Evolutionary conservation across 2,113 vertebrate genomes (phyloP), one percentile per base, ranked within the genome.

Genomic region (Vimba vimba): DNA sequence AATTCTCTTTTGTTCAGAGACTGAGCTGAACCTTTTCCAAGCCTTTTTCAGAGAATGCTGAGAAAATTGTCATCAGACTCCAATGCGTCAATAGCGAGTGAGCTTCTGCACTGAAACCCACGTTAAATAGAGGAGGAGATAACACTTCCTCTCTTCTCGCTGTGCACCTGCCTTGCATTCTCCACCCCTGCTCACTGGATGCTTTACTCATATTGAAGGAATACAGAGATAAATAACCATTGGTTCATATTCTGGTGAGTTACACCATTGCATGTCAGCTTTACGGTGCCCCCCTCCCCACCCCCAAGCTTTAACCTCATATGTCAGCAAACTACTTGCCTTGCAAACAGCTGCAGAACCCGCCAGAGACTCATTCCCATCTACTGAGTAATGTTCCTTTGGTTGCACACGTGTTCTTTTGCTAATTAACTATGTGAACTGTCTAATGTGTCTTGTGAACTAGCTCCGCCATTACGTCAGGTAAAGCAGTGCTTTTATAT

Each of bases 341-440:
- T 83, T 73, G 47, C 66, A 83, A 55, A 71, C 23, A 57, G 47
- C 33, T 83, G 68, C 64, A 73, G 30, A 83, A 71, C 45, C 19
- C 81, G 3, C 27, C 81, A 47, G 43, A 66, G 79, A 82, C 25
- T 78, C 75, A 55, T 83, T 33, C 81, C 81, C 81, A 59, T 84
- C 57, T 84, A 74, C 71, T 84, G 69, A 79, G 60, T 33, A 69
- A 68, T 68, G 25, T 43, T 79, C 19, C 6, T 39, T 59, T 45
- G 23, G 30, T 68, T 55, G 71, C 62, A 39, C 76, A 59, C 33
- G 23, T 85, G 68, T 59, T 82, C 10, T 82, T 11, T 25, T 83
- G 23, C 30, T 71, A 79, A 57, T 71, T 52, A 69, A 78, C 59
- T 79, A n/a, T 76, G 39, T 47, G 71, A 84, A 71, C 82, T 43